Base-by-base conservation (phyloP, 2,797 vertebrate genomes). In the Loris lydekkerianus region DNA sequence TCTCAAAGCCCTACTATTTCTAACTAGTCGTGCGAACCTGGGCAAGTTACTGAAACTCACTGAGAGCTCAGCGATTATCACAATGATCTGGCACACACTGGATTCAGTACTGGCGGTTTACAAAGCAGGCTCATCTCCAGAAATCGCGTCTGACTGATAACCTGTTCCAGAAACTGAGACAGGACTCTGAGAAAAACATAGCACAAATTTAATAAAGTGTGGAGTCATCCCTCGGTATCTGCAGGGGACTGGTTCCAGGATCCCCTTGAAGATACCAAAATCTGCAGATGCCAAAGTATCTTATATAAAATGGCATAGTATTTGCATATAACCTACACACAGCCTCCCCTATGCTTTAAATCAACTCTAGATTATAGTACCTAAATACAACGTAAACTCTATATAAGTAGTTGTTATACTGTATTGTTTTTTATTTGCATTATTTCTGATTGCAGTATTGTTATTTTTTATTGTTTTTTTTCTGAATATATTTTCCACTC, bases 161-260 rank as follows among this genome's bases (percentile, higher is more conserved):
- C 53, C 70, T 82, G n/a, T 77, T 90, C 69, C 53, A 88, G 86
- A 70, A 89, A 72, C 21, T 43, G 77, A 92, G 67, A 93, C 4
- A 7, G 77, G 72, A 87, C 46, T 94, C 81, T 7, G n/a, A 81
- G 75, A 93, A 91, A 96, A 34, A 86, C 31, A 81, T 1, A 43
- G 72, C 17, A 92, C 40, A 86, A 85, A 94, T 49, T 37, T 56
- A 86, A 10, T 65, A 89, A 34, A 34, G 4, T 27, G 34, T 81
- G 27, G 8, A 37, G 77, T 37, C 14, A 34, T 58, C 77, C 56
- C 31, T 58, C 7, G 23, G 77, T 58, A 80, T 58, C 53, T 7
- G 4, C 2, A 5, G 77, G 23, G 21, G n/a, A 58, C 14, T 58
- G 53, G n/a, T 58, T 80, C n/a, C 77, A 58, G 77, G 77, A 80